Evolutionary conservation across 2,113 vertebrate genomes (phyloP), one percentile per base, ranked within the genome.

Genomic region (Tragelaphus buxtoni): DNA sequence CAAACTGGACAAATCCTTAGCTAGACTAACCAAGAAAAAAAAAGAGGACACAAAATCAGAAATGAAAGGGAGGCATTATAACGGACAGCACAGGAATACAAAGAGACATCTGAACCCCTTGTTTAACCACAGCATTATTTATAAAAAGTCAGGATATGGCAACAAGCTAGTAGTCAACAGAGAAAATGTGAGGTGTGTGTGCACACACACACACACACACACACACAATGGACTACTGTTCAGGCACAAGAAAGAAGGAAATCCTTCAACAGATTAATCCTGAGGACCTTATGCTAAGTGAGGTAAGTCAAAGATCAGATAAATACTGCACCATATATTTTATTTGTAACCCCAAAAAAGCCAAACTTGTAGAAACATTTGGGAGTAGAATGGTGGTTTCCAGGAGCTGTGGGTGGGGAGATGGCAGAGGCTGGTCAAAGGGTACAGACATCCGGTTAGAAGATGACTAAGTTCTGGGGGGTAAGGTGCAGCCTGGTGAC

Each of bases 391-490:
- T 9, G 51, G 69, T 45, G 17, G 65, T 16, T 16, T 4, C 35
- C 35, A 16, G 32, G 22, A 74, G 72, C 42, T 60, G 24, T 13
- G 74, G 61, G 22, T 17, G 56, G 24, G 58, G 47, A 42, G 32
- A 14, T 3, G 76, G n/a, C 45, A 28, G 32, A 30, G 1, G 16
- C 1, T 39, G 45, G 88, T 9, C 7, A 12, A 12, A 22, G 74
- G 74, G 56, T 0, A 63, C 32, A 26, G 7, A 39, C 16, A 3
- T 35, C 20, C 0, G 0, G 45, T 10, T 2, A 22, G 76, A 22
- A 51, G 56, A 63, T 11, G 74, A 53, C 14, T 7, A 1, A 42
- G 58, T 14, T 63, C 74, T 12, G 32, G 47, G 88, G 76, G 14
- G 45, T 16, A 1, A 28, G 7, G 26, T 9, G 0, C 58, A 9